Base-by-base conservation (phyloP, 2,113 vertebrate species). In the Upupa epops region DNA sequence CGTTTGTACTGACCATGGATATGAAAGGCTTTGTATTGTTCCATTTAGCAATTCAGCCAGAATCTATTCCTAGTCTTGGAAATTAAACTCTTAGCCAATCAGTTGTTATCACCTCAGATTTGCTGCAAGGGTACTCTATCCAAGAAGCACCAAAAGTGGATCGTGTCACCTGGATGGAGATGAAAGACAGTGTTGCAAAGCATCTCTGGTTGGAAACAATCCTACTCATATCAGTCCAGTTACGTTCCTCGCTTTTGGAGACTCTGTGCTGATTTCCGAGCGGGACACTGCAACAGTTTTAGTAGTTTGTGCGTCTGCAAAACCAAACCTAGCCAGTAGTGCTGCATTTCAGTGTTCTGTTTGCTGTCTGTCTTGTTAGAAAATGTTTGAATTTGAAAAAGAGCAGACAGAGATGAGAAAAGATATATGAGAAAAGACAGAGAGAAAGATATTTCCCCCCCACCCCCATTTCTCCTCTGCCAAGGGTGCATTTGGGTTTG, bases 311-410 rank as follows among this genome's bases (percentile, higher is more conserved):
- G 17, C 45, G 60, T 13, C 46, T 61, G 74, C 16, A 34, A 8
- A 13, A 32, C n/a, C 46, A 29, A 26, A 2, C 13, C 28, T 36
- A 66, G 32, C 37, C 24, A 16, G 70, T 59, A 25, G 40, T 0
- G 0, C 8, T 49, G 5, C 20, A 4, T 13, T 10, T 45, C 1
- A 0, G 4, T 8, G 7, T 17, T 60, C 20, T 72, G 5, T 58
- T 75, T 8, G 1, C 61, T 84, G 45, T 28, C 65, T 2, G 1
- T 40, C 24, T 11, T 2, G 0, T 24, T 9, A 40, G 37, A 31
- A 5, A 9, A 59, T 17, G 24, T 6, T 36, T 31, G 4, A 13
- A 25, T 54, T n/a, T 37, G 40, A 34, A 68, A 46, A 40, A 82
- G 21, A 46, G 36, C 31, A 51, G 31, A 28, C 32, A 51, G 21